These are phyloP conservation scores for Meteorus cinctellus DNA, from an alignment of 2,888 invertebrate species.

Conservation along the genomic window DNA sequence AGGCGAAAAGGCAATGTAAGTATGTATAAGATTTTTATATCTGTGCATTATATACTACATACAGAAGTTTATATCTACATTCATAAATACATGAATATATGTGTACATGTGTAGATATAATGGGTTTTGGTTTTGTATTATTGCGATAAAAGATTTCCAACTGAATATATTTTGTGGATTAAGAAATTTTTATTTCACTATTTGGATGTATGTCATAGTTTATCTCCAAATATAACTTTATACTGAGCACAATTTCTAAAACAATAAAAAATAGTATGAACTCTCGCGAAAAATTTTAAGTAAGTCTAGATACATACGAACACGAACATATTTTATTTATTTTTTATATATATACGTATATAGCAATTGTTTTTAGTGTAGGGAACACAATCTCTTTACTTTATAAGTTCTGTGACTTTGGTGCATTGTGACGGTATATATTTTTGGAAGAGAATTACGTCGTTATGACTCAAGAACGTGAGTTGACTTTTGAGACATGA, in stretches of 20 bases:
- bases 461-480: conserved; percentile 33
- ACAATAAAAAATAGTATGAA: not conserved
- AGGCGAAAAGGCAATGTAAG: conserved; percentile 3
- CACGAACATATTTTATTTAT: not conserved
- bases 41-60: not conserved
- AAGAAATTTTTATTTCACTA: not conserved
- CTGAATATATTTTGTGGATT: not conserved
- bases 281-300: not conserved
- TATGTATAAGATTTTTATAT: conserved; percentile 7
- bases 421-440: conserved; percentile 7
- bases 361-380: conserved; percentile 4
- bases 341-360: not conserved
- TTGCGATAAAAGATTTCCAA: not conserved
- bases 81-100: not conserved
- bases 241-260: not conserved
- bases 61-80: not conserved
- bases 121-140: conserved; percentile 1
- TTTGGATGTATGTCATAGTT: not conserved
- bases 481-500: conserved; percentile 16
- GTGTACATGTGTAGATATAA: not conserved
- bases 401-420: conserved; percentile 31
- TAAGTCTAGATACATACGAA: not conserved
- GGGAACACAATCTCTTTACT: conserved; percentile 20
- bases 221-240: not conserved
- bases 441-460: conserved; percentile 28